Conservation (phyloP, 2,888 invertebrate species). For the Theristus sp. region DNA sequence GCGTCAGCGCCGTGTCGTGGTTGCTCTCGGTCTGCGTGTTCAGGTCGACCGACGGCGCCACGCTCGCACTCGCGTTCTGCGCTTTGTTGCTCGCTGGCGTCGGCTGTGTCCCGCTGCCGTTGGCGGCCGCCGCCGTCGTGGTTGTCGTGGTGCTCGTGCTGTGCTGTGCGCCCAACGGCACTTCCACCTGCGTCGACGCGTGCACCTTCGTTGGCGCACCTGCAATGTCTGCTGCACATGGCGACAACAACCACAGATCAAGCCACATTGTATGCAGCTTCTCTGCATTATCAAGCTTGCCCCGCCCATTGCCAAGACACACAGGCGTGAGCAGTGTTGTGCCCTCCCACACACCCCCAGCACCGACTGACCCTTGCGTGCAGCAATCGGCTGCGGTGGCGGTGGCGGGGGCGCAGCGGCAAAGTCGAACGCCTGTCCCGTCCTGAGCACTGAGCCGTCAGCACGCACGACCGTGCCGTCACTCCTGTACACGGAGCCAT, state of each 20-base stretch:
- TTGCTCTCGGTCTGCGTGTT: conserved; percentile 68
- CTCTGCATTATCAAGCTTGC: no score
- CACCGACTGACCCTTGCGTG: no score
- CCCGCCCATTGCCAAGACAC: no score
- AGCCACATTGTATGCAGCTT: no score
- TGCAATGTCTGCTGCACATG: background rate
- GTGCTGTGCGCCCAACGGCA: background rate
- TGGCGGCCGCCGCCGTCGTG: background rate
- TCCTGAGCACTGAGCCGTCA: background rate
- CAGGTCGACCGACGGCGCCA: background rate
- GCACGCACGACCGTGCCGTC: background rate
- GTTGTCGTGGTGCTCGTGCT: background rate
- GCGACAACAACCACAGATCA: no score
- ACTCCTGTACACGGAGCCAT: background rate
- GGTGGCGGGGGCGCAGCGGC: background rate
- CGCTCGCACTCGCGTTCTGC: background rate
- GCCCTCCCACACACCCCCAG: no score
- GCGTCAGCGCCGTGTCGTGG: conserved; percentile 89
- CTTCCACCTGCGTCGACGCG: background rate
- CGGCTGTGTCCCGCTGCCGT: no score
- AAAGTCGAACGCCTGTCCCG: background rate
- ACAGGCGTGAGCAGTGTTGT: no score
- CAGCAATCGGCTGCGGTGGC: no score
- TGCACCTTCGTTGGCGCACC: background rate
- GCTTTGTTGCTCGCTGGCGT: background rate